Conservation (phyloP, 2,888 invertebrate genomes). For the Keiferia lycopersicella region DNA sequence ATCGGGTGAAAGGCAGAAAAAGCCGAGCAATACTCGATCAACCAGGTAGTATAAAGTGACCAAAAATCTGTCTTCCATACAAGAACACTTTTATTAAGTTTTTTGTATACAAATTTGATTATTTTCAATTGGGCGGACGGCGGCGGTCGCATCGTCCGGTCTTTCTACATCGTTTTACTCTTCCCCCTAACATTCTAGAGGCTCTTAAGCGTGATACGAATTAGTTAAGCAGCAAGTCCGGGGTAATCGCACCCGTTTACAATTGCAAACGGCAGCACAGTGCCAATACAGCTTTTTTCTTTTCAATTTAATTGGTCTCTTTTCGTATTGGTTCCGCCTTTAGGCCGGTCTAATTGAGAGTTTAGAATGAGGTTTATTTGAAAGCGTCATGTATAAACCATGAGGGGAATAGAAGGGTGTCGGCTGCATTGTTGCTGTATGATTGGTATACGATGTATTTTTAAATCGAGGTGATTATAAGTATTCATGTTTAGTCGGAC, state of each 20-base stretch:
- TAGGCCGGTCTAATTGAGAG: slow-evolving; percentile 31
- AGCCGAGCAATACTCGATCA: no score
- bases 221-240: slow-evolving; percentile 67
- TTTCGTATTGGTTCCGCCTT: slow-evolving; percentile 41
- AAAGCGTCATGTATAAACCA: slow-evolving; percentile 10
- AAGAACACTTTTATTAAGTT: slow-evolving; percentile 54
- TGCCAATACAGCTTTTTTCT: slow-evolving; percentile 58
- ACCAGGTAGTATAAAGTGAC: no score
- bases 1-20: no score
- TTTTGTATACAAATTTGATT: slow-evolving; percentile 64
- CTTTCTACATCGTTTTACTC: slow-evolving; percentile 54
- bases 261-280: slow-evolving; percentile 67
- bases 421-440: slow-evolving; percentile 13
- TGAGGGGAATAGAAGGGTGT: slow-evolving; percentile 16
- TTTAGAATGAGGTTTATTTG: slow-evolving; percentile 19
- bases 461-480: slow-evolving; percentile 8
- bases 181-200: slow-evolving; percentile 49
- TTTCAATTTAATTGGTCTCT: slow-evolving; percentile 55
- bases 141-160: slow-evolving; percentile 43
- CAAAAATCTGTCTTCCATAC: no score
- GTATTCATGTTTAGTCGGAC: slow-evolving; percentile 14
- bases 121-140: slow-evolving; percentile 60
- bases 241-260: slow-evolving; percentile 67
- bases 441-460: slow-evolving; percentile 20
- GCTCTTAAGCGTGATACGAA: slow-evolving; percentile 64